Conservation (phyloP, 2,797 vertebrate species). For the Pseudocheirus occidentalis region DNA sequence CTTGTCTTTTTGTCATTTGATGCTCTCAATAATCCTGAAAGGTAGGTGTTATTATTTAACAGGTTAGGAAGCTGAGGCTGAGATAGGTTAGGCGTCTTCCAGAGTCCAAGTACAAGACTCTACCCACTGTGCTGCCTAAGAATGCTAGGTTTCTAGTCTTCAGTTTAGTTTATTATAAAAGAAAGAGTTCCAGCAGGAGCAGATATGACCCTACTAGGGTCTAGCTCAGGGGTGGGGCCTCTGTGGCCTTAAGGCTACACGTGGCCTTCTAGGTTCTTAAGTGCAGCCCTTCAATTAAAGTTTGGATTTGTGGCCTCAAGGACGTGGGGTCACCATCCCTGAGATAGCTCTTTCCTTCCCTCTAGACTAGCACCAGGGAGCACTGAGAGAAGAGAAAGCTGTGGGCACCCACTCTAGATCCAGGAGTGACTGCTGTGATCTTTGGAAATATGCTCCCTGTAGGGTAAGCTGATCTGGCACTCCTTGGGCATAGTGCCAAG, state of each 20-base stretch:
- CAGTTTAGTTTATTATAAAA: not conserved
- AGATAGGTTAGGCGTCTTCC: not conserved
- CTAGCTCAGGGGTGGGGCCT: not conserved
- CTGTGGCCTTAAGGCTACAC: too few species aligned
- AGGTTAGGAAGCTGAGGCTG: not conserved
- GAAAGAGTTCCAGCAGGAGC: not conserved
- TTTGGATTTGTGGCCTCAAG: too few species aligned
- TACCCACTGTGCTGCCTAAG: not conserved
- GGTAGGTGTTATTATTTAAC: not conserved
- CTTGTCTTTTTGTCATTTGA: too few species aligned
- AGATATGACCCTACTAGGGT: not conserved
- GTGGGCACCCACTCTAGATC: not conserved
- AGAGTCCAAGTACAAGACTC: not conserved
- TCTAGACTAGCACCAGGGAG: constrained; percentile 41
- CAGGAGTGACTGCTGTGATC: constrained; percentile 44
- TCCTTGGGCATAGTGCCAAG: constrained; percentile 12
- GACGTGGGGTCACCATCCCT: too few species aligned
- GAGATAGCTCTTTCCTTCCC: not conserved
- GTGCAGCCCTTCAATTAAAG: too few species aligned
- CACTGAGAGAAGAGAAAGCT: not conserved
- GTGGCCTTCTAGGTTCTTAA: too few species aligned
- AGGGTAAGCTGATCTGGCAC: constrained; percentile 44
- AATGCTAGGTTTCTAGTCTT: not conserved
- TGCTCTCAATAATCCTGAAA: not conserved
- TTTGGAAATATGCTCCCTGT: constrained; percentile 44